Conservation (phyloP, 2,113 vertebrate species). For the Boleophthalmus pectinirostris region DNA sequence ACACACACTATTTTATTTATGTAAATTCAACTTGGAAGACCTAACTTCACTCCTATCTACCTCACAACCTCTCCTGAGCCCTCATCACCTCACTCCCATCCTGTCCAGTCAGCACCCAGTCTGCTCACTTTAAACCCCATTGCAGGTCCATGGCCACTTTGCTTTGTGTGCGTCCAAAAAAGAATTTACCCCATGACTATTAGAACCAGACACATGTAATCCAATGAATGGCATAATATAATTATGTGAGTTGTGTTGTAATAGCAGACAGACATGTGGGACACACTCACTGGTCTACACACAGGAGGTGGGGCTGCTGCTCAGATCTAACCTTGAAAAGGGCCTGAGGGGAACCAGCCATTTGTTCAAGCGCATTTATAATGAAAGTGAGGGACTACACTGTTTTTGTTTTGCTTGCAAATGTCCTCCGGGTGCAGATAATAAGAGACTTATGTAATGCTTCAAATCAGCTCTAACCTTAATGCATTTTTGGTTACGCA, state of each 20-base stretch:
- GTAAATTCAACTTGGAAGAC: too few relatives aligned
- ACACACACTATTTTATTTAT: too few relatives aligned
- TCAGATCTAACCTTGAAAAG: slow-evolving; percentile 49
- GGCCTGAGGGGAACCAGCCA: slow-evolving; percentile 35
- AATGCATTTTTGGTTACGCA: slow-evolving; percentile 15
- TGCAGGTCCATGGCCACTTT: too few relatives aligned
- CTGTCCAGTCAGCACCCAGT: too few relatives aligned
- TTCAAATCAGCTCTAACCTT: slow-evolving; percentile 27
- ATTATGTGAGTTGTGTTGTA: slow-evolving; percentile 4
- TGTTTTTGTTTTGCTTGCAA: slow-evolving; percentile 30
- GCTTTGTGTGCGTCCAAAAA: too few relatives aligned
- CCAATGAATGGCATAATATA: neutral
- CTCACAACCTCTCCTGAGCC: too few relatives aligned
- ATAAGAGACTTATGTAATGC: slow-evolving; percentile 48
- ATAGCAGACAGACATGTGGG: slow-evolving; percentile 66
- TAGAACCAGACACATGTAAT: neutral
- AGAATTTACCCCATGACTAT: neutral
- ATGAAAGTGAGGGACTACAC: slow-evolving; percentile 31
- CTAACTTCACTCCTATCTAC: too few relatives aligned
- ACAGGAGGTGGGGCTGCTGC: slow-evolving; percentile 20
- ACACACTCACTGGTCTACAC: slow-evolving; percentile 59
- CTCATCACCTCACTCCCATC: too few relatives aligned
- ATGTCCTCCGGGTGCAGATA: slow-evolving; percentile 40
- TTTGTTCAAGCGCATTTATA: slow-evolving; percentile 42
- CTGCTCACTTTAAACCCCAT: too few relatives aligned